Conservation (phyloP, 2,888 invertebrate species). For the Polymixis flavicincta region DNA sequence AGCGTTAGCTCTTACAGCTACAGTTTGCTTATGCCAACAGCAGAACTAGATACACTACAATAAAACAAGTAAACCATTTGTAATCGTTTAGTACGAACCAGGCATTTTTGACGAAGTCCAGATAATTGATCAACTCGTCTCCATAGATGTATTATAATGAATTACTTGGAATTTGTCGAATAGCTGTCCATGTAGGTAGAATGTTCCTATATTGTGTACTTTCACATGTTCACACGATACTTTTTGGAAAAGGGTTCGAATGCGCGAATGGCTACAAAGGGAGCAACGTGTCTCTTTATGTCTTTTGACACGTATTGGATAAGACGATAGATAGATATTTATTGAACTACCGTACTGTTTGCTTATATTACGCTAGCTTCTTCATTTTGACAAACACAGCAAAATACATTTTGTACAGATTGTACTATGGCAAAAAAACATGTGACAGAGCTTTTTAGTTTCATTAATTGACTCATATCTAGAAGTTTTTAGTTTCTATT, state of each 20-base stretch:
- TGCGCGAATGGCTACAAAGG: slow-evolving; percentile 30
- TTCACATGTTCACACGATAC: slow-evolving; percentile 17
- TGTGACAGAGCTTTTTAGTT: background rate
- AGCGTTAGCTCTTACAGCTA: background rate
- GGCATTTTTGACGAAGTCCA: background rate
- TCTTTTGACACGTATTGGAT: slow-evolving; percentile 8
- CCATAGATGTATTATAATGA: background rate
- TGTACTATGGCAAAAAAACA: background rate
- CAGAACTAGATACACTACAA: background rate
- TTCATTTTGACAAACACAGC: background rate
- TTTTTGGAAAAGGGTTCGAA: slow-evolving; percentile 16
- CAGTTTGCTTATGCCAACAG: background rate
- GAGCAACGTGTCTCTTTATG: slow-evolving; percentile 34
- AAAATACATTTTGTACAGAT: background rate
- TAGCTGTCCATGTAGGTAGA: background rate
- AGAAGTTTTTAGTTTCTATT: too few species aligned
- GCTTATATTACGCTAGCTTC: background rate
- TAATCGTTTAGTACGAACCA: background rate
- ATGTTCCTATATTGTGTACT: slow-evolving; percentile 10
- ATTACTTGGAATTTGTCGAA: background rate
- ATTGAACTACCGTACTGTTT: background rate
- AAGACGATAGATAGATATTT: slow-evolving; percentile 21
- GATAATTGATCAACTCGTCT: too few species aligned
- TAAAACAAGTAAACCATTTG: background rate
- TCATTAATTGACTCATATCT: background rate